Base-by-base conservation (phyloP, 2,888 invertebrate species). In the Melieria picta region DNA sequence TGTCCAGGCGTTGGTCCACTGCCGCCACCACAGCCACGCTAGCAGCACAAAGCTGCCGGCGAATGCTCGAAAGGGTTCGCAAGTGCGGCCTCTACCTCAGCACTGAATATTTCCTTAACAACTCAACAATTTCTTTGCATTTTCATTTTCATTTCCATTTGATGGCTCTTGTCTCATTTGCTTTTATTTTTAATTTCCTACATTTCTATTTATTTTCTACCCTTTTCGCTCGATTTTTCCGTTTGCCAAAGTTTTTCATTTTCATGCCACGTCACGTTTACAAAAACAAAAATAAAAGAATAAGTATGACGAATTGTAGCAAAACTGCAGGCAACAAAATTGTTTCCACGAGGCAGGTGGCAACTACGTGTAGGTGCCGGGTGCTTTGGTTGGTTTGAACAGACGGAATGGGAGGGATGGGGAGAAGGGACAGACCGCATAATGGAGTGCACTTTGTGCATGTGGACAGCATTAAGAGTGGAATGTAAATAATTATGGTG, bases 1-100 rank as follows among this genome's bases (percentile, higher is more conserved):
- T 90, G 90, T 83, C 85, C 87, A 79, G 85, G 87, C 78, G 73
- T 79, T 74, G 83, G 83, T 77, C 84, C 84, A 43, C 77, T 85
- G 75, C 83, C 84, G 65, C 82, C 84, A 67, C 85, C 84, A 16
- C 83, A 83, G 65, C 84, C 84, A 5, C 84, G 84, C 58, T 84
- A 77, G 76, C 61, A 69, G 60, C 68, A 75, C 56, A 52, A 43
- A 5, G 46, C 52, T 11, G 13, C n/a, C 13, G 13, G 4, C 13
- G 13, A 42, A 13, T 30, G 57, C 56, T 45, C 3, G 42, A 42
- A 10, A 11, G 4, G 5, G 65, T 55, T 52, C 10, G 13, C n/a
- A 52, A 52, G 11, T 11, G n/a, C 47, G 5, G 47, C 50, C 30
- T 16, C 30, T 47, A 63, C 63, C 50, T n/a, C 64, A 50, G 7